Percentiles rank a stretch among this genome's conserved stretches.
Conservation (phyloP, 2,888 invertebrate species). For the Pammene aurita region DNA sequence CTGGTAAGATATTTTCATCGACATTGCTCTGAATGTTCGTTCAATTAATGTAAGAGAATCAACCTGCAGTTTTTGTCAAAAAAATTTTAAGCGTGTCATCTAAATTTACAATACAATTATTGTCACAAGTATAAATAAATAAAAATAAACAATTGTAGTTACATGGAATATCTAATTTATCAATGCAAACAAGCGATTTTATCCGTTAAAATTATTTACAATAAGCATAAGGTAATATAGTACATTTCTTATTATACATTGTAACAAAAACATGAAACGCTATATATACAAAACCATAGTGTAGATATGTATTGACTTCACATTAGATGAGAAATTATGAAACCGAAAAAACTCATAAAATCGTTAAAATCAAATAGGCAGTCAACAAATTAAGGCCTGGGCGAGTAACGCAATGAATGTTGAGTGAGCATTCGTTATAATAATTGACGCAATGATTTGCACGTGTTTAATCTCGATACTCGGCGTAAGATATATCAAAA, state of each 20-base stretch:
- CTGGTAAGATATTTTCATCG: too few relatives aligned
- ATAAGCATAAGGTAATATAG: slow-evolving; percentile 49
- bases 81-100: slow-evolving; percentile 69
- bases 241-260: slow-evolving; percentile 64
- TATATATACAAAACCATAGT: slow-evolving; percentile 69
- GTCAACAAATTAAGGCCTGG: slow-evolving; percentile 10
- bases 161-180: slow-evolving; percentile 44
- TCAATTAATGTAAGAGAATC: too few relatives aligned
- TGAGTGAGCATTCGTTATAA: slow-evolving; percentile 6
- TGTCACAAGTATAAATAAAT: slow-evolving; percentile 80
- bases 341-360: background rate
- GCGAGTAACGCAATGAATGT: slow-evolving; percentile 10
- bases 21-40: too few relatives aligned
- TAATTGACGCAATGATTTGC: slow-evolving; percentile 37
- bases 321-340: slow-evolving; percentile 21
- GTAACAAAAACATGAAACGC: slow-evolving; percentile 59
- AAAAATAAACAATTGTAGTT: slow-evolving; percentile 56
- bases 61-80: too few relatives aligned
- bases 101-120: slow-evolving; percentile 73
- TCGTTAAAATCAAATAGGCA: slow-evolving; percentile 16
- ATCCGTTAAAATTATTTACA: slow-evolving; percentile 47
- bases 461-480: slow-evolving; percentile 4
- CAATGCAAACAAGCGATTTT: slow-evolving; percentile 47
- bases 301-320: slow-evolving; percentile 74
- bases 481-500: background rate